Evolutionary conservation across 2,888 invertebrate genomes (phyloP).

Genomic region (Neoascia interrupta): DNA sequence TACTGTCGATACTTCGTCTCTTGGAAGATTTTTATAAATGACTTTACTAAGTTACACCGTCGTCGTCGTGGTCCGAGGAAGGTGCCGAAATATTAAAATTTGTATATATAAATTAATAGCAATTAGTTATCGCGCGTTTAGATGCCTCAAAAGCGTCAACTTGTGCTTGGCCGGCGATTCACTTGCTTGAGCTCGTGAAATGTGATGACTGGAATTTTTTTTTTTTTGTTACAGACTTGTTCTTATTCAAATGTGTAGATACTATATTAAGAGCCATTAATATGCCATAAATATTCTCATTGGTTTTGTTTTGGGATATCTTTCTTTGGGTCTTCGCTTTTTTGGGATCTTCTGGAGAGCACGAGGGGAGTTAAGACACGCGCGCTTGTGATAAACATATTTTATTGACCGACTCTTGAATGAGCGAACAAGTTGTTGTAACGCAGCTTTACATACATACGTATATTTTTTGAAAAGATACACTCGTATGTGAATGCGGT

Average conservation of each 20-base stretch:
- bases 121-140: constrained; percentile 33
- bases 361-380: not conserved
- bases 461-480: no score
- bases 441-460: no score
- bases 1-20: not conserved
- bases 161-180: not conserved
- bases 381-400: not conserved
- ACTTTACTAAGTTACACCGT: constrained; percentile 10
- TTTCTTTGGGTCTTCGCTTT: not conserved
- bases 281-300: constrained; percentile 9
- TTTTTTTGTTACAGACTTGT: no score
- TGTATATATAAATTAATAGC: constrained; percentile 35
- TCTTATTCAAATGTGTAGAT: constrained; percentile 11
- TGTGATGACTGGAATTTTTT: constrained; percentile 10
- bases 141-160: not conserved
- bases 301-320: no score
- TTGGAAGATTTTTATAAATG: not conserved
- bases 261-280: constrained; percentile 5
- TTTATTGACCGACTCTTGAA: constrained; percentile 12
- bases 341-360: no score
- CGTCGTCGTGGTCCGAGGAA: no score
- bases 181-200: constrained; percentile 15
- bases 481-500: no score
- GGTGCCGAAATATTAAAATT: constrained; percentile 33
- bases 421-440: constrained; percentile 7